These are phyloP conservation scores for Thera obeliscata DNA, from an alignment of 2,888 invertebrate genomes.

Conservation along the genomic window DNA sequence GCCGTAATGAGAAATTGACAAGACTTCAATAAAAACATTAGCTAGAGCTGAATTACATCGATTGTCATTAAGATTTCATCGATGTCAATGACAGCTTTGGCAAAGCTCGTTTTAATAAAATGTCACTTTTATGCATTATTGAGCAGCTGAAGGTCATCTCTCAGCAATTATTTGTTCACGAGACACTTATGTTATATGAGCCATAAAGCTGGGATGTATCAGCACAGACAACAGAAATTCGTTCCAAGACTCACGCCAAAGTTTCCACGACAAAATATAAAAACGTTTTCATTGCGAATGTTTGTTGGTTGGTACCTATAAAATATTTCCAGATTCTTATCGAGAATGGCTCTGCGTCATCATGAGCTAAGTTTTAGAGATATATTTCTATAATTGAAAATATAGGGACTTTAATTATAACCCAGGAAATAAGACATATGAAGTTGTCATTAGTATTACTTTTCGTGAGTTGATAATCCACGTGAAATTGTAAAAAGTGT, in stretches of 20 bases:
- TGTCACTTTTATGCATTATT: conserved; percentile 20
- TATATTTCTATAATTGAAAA: not conserved
- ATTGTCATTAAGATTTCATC: conserved; percentile 15
- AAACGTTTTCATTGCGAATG: conserved; percentile 25
- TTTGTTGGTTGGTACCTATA: conserved; percentile 15
- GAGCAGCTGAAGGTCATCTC: conserved; percentile 39
- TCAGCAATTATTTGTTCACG: conserved; percentile 57
- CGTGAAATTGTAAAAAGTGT: conserved; percentile 34
- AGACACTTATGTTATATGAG: conserved; percentile 56
- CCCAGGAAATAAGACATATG: not conserved
- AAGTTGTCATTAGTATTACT: conserved; percentile 5
- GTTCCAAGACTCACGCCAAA: conserved; percentile 35
- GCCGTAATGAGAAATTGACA: conserved; percentile 10
- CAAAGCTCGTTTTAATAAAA: conserved; percentile 3
- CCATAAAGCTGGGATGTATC: conserved; percentile 54
- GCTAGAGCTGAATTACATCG: conserved; percentile 17
- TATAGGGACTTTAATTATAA: not conserved
- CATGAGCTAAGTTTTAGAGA: not conserved
- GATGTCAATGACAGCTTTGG: conserved; percentile 11
- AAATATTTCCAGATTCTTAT: conserved; percentile 37
- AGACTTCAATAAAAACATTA: conserved; percentile 12
- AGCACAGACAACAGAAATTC: conserved; percentile 43
- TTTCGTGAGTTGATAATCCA: conserved; percentile 1
- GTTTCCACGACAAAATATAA: conserved; percentile 28
- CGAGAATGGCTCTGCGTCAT: conserved; percentile 16